These are phyloP conservation scores for Darevskia nairensis DNA, from an alignment of 2,797 vertebrate genomes.

Conservation along the genomic window DNA sequence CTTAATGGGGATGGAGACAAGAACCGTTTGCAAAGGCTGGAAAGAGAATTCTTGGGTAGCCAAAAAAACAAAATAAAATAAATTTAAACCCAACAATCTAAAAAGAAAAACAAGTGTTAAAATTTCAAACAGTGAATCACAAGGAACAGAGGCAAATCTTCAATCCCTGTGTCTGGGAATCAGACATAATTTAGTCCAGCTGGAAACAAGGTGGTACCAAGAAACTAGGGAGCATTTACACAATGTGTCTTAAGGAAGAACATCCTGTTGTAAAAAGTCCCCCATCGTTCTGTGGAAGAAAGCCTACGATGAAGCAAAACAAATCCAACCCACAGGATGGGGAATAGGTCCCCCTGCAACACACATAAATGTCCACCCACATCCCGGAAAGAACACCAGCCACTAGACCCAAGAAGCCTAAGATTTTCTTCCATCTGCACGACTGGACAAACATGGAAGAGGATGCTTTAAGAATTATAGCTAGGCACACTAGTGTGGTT, in stretches of 20 bases:
- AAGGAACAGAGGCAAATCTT: conserved; percentile 32
- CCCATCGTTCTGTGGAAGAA: neutral
- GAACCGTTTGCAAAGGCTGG: neutral
- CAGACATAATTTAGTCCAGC: conserved; percentile 24
- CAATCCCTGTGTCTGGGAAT: conserved; percentile 26
- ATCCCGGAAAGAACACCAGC: neutral
- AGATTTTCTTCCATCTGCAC: neutral
- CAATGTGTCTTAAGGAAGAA: neutral
- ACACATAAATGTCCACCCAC: too few species aligned
- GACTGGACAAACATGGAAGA: neutral
- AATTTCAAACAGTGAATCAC: conserved; percentile 55
- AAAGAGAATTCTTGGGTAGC: neutral
- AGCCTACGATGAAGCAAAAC: conserved; percentile 18
- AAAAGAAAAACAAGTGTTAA: conserved; percentile 22
- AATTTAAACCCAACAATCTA: neutral
- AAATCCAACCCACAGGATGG: conserved; percentile 4
- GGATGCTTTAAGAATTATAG: neutral
- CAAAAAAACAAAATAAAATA: neutral
- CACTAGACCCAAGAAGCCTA: neutral
- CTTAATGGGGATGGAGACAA: conserved; percentile 12
- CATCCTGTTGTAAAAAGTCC: neutral
- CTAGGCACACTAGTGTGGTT: neutral
- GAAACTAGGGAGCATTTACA: conserved; percentile 10
- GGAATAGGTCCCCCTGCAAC: neutral
- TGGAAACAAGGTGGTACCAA: neutral